Conservation (phyloP, 2,888 invertebrate species). For the Parnassius apollo region DNA sequence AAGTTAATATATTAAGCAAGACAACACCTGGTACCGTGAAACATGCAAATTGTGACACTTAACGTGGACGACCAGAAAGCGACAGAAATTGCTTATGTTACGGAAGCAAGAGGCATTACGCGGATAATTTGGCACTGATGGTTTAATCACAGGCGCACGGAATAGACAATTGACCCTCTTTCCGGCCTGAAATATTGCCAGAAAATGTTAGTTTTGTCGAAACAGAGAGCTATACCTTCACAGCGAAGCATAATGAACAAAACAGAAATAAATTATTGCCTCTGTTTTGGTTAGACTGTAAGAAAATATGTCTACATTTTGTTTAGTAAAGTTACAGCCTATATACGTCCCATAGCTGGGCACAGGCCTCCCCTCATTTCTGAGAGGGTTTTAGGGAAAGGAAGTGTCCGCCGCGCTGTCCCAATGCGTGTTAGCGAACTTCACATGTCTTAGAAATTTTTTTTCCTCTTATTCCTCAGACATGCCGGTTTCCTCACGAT, state of each 20-base stretch:
- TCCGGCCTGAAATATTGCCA: constrained; percentile 39
- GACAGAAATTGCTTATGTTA: constrained; percentile 38
- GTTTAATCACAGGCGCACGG: constrained; percentile 45
- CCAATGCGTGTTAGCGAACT: no score
- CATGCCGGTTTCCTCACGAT: no score
- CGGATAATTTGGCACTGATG: constrained; percentile 48
- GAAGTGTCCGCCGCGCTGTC: no score
- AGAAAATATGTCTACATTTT: no score
- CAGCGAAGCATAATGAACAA: constrained; percentile 14
- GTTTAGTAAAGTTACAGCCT: no score
- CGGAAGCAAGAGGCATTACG: constrained; percentile 38
- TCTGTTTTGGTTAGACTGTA: no score
- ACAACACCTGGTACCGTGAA: constrained; percentile 38
- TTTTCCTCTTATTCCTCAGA: no score
- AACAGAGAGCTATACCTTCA: constrained; percentile 23
- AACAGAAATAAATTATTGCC: constrained; percentile 11
- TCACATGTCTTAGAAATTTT: no score
- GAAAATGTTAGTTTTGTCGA: constrained; percentile 34
- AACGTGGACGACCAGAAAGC: constrained; percentile 35
- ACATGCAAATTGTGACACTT: constrained; percentile 43
- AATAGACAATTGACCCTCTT: constrained; percentile 42
- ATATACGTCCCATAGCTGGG: no score
- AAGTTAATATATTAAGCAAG: constrained; percentile 22
- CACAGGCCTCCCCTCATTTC: no score
- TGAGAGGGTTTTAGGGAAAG: no score